Conservation (phyloP, 37 sponge, comb jelly and placozoan species). For the Ianthella basta region DNA sequence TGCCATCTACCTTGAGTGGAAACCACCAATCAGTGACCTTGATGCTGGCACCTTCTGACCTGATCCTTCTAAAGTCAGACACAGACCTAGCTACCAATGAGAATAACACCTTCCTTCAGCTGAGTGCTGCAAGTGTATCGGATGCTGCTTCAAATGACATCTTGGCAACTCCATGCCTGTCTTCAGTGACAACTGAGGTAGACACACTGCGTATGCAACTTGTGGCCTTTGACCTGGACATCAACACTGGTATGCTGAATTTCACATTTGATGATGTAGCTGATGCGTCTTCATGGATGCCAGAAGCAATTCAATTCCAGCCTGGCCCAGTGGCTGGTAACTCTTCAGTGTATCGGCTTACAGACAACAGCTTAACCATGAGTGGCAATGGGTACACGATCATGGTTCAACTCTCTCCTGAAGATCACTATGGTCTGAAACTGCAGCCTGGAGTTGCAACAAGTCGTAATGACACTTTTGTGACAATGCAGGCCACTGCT, state of each 20-base stretch:
- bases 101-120: conserved; percentile 55
- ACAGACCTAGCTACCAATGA: conserved; percentile 51
- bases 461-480: conserved; percentile 52
- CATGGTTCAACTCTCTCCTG: conserved; percentile 66
- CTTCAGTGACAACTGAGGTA: conserved; percentile 36
- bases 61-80: conserved; percentile 79
- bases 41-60: conserved; percentile 49
- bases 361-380: conserved; percentile 43
- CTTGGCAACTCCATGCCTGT: conserved; percentile 28
- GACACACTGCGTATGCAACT: conserved; percentile 68
- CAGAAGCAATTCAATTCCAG: conserved; percentile 76
- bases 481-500: conserved; percentile 81
- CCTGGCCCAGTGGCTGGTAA: conserved; percentile 24
- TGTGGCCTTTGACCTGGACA: conserved; percentile 74
- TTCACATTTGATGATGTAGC: conserved; percentile 92
- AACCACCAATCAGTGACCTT: conserved; percentile 60
- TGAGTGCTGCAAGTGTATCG: conserved; percentile 40
- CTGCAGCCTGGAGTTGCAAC: conserved; percentile 65
- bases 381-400: conserved; percentile 67
- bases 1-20: conserved; percentile 44
- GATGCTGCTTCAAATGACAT: conserved; percentile 56
- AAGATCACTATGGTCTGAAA: conserved; percentile 75
- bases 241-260: conserved; percentile 75
- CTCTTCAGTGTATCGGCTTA: conserved; percentile 52
- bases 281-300: conserved; percentile 67